These are phyloP conservation scores for Xylota sylvarum DNA, from an alignment of 2,888 invertebrate genomes.

Conservation along the genomic window DNA sequence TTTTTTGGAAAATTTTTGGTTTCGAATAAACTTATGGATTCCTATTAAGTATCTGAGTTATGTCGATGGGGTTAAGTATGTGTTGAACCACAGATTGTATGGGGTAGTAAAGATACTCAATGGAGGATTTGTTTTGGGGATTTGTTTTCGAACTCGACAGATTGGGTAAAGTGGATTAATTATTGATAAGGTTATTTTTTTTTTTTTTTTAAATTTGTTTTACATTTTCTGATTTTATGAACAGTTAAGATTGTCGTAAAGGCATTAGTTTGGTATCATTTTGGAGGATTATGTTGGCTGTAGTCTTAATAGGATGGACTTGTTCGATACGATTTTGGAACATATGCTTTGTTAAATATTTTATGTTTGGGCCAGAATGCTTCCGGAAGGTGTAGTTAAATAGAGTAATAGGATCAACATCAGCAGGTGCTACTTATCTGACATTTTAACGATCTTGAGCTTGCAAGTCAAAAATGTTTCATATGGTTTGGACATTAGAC, in stretches of 20 bases:
- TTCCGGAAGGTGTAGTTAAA: neutral
- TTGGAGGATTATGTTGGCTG: neutral
- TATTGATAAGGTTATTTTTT: constrained; percentile 54
- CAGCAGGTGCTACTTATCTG: no score
- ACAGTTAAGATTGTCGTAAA: constrained; percentile 37
- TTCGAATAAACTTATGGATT: constrained; percentile 20
- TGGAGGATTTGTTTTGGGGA: constrained; percentile 53
- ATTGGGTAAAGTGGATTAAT: constrained; percentile 59
- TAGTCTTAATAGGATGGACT: neutral
- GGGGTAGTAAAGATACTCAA: constrained; percentile 8
- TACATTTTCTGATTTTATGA: constrained; percentile 26
- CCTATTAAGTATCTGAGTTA: constrained; percentile 44
- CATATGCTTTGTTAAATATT: neutral
- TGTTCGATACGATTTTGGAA: neutral
- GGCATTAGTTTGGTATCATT: constrained; percentile 51
- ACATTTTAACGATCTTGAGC: no score
- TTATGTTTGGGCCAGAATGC: neutral
- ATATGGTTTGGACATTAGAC: neutral
- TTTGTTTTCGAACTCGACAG: constrained; percentile 51
- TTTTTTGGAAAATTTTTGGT: constrained; percentile 24
- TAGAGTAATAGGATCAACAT: neutral
- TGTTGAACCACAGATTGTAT: constrained; percentile 45
- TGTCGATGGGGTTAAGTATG: constrained; percentile 54
- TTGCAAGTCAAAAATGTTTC: no score
- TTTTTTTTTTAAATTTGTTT: constrained; percentile 31